Evolutionary conservation across 1,140 invertebrate genomes (phyloP).

Genomic region (Pentalonia nigronervosa): DNA sequence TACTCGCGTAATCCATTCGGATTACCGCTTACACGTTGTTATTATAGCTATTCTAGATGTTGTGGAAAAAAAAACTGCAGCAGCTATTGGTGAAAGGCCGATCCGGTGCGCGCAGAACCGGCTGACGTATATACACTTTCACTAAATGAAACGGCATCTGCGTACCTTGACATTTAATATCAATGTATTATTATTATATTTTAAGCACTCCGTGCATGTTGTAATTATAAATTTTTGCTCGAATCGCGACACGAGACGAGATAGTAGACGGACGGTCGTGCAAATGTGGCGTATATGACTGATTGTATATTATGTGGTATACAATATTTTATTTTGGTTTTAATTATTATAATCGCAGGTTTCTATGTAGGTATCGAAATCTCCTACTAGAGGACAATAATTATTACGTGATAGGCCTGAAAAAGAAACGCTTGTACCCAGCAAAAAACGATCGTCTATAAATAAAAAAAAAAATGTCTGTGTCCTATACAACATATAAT

Average conservation of each 20-base stretch:
- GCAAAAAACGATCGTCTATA: not conserved
- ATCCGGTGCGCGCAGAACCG: not conserved
- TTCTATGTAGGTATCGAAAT: not conserved
- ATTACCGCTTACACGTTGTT: not conserved
- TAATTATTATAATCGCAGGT: not conserved
- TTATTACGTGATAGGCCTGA: not conserved
- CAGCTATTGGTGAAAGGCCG: constrained; percentile 16
- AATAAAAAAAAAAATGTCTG: not conserved
- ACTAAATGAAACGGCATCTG: not conserved
- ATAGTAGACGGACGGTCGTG: not conserved
- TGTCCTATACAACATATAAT: not conserved
- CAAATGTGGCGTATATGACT: not conserved
- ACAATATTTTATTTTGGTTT: not conserved
- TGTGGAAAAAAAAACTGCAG: not conserved
- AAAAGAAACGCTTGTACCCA: not conserved
- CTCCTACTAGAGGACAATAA: no score
- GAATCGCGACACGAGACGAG: not conserved
- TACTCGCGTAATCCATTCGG: not conserved
- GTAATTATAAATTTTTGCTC: not conserved
- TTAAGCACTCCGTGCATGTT: not conserved
- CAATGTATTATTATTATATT: not conserved
- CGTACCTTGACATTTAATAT: constrained; percentile 41
- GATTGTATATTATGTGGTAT: not conserved
- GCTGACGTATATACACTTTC: not conserved
- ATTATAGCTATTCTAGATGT: not conserved